Evolutionary conservation across 2,888 invertebrate genomes (phyloP).

Genomic region (Pomacea canaliculata): DNA sequence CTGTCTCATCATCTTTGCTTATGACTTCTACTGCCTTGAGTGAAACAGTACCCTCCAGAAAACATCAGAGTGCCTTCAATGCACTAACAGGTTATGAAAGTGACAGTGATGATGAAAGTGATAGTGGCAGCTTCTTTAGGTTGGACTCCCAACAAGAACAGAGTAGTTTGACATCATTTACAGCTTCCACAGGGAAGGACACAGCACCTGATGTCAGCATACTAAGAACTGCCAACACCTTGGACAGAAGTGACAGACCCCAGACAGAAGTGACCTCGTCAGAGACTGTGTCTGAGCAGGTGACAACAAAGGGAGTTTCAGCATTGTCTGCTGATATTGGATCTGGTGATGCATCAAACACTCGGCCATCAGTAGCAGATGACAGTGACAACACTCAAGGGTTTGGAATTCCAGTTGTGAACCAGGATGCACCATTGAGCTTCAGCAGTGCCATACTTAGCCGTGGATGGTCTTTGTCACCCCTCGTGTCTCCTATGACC

Average conservation of each 20-base stretch:
- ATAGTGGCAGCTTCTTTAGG: slow-evolving; percentile 44
- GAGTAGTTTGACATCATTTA: no score
- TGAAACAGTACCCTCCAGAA: slow-evolving; percentile 8
- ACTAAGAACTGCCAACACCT: neutral
- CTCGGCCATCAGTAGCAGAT: neutral
- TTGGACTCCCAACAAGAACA: neutral
- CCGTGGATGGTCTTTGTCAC: slow-evolving; percentile 22
- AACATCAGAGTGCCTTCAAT: slow-evolving; percentile 29
- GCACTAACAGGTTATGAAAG: slow-evolving; percentile 44
- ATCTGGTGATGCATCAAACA: neutral
- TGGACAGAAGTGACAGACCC: neutral
- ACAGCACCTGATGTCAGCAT: neutral
- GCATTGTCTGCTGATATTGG: neutral
- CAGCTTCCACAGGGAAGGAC: no score
- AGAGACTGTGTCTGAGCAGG: neutral
- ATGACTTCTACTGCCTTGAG: slow-evolving; percentile 31
- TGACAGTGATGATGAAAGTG: slow-evolving; percentile 48
- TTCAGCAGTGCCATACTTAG: slow-evolving; percentile 27
- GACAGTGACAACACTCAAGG: neutral
- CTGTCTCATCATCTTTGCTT: slow-evolving; percentile 27
- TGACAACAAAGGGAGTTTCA: neutral
- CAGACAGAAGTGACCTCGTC: neutral
- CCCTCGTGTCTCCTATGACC: slow-evolving; percentile 17
- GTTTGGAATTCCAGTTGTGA: slow-evolving; percentile 18
- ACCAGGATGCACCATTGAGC: slow-evolving; percentile 36